Percentiles rank a stretch among this genome's conserved stretches.
phyloP scores from a whole-genome alignment of 2,888 invertebrate genomes.

The Machimus rusticus region DNA sequence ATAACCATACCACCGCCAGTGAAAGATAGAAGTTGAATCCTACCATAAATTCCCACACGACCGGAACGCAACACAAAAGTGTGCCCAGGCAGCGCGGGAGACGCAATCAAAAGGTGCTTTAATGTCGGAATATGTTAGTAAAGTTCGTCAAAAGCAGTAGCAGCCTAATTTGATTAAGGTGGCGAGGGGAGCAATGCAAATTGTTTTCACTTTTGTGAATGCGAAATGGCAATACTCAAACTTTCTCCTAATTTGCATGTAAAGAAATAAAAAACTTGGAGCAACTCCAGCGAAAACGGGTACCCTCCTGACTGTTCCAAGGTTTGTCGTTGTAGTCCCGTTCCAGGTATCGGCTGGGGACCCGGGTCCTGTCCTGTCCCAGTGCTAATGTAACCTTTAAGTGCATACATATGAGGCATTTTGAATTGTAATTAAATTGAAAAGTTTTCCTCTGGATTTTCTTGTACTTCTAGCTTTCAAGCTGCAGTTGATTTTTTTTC shows the following conservation, averaged over 20 bases:
- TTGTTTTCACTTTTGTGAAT: constrained; percentile 34
- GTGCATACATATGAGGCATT: constrained; percentile 16
- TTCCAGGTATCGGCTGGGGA: background rate
- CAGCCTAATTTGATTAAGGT: constrained; percentile 27
- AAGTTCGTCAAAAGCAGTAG: background rate
- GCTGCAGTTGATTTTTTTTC: background rate
- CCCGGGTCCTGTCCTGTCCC: background rate
- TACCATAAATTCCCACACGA: background rate
- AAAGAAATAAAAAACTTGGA: background rate
- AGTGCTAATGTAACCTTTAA: constrained; percentile 6
- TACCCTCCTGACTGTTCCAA: background rate
- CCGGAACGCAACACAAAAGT: background rate
- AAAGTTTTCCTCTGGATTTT: background rate
- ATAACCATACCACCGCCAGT: background rate
- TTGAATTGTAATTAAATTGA: constrained; percentile 26
- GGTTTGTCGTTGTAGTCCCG: background rate
- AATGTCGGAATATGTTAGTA: constrained; percentile 19
- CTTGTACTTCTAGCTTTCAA: background rate
- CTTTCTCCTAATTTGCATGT: constrained; percentile 35
- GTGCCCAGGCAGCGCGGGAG: background rate
- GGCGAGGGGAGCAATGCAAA: constrained; percentile 17
- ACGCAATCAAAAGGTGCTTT: constrained; percentile 19
- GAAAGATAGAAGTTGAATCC: background rate
- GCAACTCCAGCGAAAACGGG: background rate
- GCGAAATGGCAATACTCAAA: constrained; percentile 23